Evolutionary conservation across 2,113 vertebrate genomes (phyloP).

Genomic region (Canis aureus): DNA sequence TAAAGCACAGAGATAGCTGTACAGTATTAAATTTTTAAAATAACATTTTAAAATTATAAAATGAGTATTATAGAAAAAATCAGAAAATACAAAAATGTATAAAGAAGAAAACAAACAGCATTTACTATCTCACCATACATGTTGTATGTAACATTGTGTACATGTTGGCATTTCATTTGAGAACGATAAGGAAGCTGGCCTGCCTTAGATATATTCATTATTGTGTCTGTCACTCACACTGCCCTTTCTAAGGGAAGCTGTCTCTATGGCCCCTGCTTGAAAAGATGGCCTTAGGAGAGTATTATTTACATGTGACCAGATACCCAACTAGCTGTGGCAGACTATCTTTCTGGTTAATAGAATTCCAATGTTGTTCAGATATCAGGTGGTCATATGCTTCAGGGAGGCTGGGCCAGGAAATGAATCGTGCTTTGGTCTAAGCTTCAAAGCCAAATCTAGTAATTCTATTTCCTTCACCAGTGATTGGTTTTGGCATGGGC

Average conservation of each 20-base stretch:
- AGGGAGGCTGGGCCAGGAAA: background rate
- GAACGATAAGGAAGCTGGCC: background rate
- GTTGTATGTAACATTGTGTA: background rate
- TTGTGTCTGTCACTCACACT: background rate
- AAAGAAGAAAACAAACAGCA: slow-evolving; percentile 14
- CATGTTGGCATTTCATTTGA: background rate
- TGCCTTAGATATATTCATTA: background rate
- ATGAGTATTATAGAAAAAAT: background rate
- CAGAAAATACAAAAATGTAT: background rate
- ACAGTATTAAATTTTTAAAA: background rate
- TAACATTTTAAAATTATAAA: slow-evolving; percentile 31
- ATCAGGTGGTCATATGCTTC: background rate
- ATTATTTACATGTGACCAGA: background rate
- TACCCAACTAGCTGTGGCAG: background rate
- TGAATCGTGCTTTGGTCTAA: background rate
- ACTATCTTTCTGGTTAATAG: background rate
- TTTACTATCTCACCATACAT: background rate
- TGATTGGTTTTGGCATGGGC: background rate
- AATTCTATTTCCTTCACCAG: background rate
- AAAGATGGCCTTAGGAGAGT: background rate
- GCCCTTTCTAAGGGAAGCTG: background rate
- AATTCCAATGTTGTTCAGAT: background rate
- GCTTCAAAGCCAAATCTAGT: background rate
- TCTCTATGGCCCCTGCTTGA: background rate
- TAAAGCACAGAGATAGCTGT: background rate